A percentile compares a stretch with the other conserved stretches of the same genome.
phyloP scores from a whole-genome alignment of 2,888 invertebrate genomes.

The Drosophila birchii region DNA sequence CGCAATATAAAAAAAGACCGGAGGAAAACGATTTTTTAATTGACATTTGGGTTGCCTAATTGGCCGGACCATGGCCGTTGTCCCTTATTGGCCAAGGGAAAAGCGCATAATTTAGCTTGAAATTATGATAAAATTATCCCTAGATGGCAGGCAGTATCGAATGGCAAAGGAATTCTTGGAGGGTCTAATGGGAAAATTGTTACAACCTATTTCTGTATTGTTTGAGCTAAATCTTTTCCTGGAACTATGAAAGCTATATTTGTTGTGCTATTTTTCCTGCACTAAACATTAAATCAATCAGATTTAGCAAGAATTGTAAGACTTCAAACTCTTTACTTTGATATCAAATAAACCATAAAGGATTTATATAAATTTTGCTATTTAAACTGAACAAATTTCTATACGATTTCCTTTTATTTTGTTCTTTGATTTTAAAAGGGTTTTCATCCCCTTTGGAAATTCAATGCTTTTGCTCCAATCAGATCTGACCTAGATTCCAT shows the following conservation, averaged over 20 bases:
- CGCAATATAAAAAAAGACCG: slow-evolving; percentile 14
- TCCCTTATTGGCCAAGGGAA: slow-evolving; percentile 17
- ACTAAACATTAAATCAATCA: not conserved
- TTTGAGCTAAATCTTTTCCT: not conserved
- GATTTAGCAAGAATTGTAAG: not conserved
- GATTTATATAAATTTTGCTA: not conserved
- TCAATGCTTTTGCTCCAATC: slow-evolving; percentile 19
- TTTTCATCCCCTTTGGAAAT: slow-evolving; percentile 7
- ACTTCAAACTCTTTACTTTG: not conserved
- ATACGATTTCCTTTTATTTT: not conserved
- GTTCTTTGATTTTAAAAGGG: not conserved
- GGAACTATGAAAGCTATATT: not conserved
- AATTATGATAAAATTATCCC: slow-evolving; percentile 30
- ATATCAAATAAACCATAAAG: not conserved
- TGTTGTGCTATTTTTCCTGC: not conserved
- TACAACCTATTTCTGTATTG: not conserved
- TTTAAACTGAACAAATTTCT: not conserved
- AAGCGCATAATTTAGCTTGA: slow-evolving; percentile 37
- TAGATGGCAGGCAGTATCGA: slow-evolving; percentile 2
- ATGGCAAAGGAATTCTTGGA: not conserved
- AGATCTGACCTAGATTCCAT: slow-evolving; percentile 11
- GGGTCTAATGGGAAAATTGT: not conserved
- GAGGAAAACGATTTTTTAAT: slow-evolving; percentile 46
- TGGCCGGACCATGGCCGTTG: slow-evolving; percentile 50
- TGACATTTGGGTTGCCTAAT: slow-evolving; percentile 60